phyloP scores from a whole-genome alignment of 1,140 invertebrate species.

The Hetaerina americana region DNA sequence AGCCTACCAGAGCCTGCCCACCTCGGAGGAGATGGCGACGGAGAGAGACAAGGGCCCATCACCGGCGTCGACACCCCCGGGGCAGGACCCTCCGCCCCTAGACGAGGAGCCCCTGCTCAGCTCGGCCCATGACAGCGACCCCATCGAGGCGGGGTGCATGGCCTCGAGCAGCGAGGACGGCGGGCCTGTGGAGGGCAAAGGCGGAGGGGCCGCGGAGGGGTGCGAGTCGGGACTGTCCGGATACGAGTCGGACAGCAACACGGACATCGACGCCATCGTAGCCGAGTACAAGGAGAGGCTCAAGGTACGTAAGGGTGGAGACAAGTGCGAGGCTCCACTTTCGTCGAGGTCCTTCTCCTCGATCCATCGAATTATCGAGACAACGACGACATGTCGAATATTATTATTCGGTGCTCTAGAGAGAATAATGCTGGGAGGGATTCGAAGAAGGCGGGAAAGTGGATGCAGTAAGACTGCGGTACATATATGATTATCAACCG shows the following conservation, averaged over 20 bases:
- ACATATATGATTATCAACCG: too few species aligned
- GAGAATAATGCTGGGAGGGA: too few species aligned
- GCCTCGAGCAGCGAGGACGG: not conserved
- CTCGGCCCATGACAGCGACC: not conserved
- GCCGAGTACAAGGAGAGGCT: constrained; percentile 7
- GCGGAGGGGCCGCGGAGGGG: not conserved
- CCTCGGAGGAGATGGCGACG: too few species aligned
- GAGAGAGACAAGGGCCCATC: not conserved
- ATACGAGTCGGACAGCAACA: constrained; percentile 5
- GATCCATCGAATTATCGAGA: too few species aligned
- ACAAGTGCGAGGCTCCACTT: too few species aligned
- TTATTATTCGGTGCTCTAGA: too few species aligned
- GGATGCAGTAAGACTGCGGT: too few species aligned
- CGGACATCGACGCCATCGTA: constrained; percentile 7
- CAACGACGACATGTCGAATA: too few species aligned
- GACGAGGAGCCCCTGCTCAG: not conserved
- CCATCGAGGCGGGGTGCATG: not conserved
- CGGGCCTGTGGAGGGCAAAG: not conserved
- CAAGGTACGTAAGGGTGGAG: too few species aligned
- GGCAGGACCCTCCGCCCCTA: not conserved
- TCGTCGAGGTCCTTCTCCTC: too few species aligned
- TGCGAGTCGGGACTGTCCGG: constrained; percentile 3
- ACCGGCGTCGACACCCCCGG: too few species aligned
- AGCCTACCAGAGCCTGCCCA: not conserved
- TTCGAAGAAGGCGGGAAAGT: too few species aligned